phyloP scores from a whole-genome alignment of 2,797 vertebrate genomes.

The Scolopax bukidnonensis region DNA sequence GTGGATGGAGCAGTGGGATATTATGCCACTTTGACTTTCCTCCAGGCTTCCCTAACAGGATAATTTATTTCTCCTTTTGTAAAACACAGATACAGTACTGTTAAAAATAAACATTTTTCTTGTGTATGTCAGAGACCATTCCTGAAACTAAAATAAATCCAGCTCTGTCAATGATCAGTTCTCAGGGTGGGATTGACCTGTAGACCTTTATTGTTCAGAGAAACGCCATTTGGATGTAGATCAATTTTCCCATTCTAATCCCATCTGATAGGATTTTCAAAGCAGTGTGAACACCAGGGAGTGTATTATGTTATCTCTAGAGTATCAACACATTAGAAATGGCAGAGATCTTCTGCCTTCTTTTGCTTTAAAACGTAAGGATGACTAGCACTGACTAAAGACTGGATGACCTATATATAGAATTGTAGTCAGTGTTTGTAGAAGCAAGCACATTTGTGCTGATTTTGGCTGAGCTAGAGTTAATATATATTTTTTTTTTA shows the following conservation, averaged over 20 bases:
- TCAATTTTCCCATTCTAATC: constrained; percentile 16
- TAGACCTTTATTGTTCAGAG: not conserved
- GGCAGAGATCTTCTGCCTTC: not conserved
- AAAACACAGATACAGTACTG: not conserved
- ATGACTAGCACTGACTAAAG: not conserved
- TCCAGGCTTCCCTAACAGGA: not conserved
- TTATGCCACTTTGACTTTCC: not conserved
- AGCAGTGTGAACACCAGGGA: not conserved
- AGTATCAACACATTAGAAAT: not conserved
- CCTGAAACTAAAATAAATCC: not conserved
- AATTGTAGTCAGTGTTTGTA: not conserved
- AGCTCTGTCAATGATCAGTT: not conserved
- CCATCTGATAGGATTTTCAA: not conserved
- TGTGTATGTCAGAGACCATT: not conserved
- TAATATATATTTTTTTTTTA: no score
- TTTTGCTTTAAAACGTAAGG: not conserved
- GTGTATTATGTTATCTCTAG: not conserved
- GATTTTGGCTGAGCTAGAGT: not conserved
- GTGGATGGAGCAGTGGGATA: not conserved
- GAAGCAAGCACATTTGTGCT: not conserved
- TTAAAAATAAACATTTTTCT: constrained; percentile 1
- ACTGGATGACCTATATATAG: not conserved
- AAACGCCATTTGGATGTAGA: not conserved
- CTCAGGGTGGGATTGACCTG: not conserved
- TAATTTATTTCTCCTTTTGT: constrained; percentile 19